Base-by-base conservation (phyloP, 2,888 invertebrate species). In the Dolomedes plantarius region DNA sequence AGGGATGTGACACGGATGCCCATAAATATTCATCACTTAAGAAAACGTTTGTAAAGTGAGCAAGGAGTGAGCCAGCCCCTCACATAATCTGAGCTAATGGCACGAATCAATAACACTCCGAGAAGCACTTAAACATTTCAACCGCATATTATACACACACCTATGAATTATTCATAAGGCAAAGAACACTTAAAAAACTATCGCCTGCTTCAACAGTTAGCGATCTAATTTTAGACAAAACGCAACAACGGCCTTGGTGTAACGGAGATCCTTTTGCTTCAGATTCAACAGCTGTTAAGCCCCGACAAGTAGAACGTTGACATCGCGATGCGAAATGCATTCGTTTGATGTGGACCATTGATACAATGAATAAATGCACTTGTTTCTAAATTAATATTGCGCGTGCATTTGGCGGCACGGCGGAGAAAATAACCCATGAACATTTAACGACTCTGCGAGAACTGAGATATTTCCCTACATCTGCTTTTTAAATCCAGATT, bases 241-340 rank as follows among this genome's bases (percentile, higher is more conserved):
- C 23, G 2, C 6, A n/a, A 16, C 3, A 19, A 2, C 19, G 56
- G 56, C 19, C 56, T 56, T 56, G 46, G 2, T 23, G 11, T 56
- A 56, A 56, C 56, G 56, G 56, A 56, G 56, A 23, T 23, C n/a
- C n/a, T n/a, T n/a, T n/a, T n/a, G n/a, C n/a, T n/a, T n/a, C 36
- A 56, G 11, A 23, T 23, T 1, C 56, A 56, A 23, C 56, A 56
- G 23, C 56, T 56, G 56, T 56, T 5, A n/a, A 2, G 6, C 9
- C 9, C 16, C 23, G 23, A 23, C 56, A 56, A 56, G 56, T 56
- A 23, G 56, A 19, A 56, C 56, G 23, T 2, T 56, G 56, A 23
- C 56, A 19, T 56, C 36, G 36, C 11, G 11, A 23, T 3, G 23
- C 5, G 56, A 16, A 5, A 23, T 56, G 5, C 6, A 56, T 56